Evolutionary conservation across 2,888 invertebrate genomes (phyloP), one percentile per base, ranked within the genome.

Genomic region (Tetranychus piercei): DNA sequence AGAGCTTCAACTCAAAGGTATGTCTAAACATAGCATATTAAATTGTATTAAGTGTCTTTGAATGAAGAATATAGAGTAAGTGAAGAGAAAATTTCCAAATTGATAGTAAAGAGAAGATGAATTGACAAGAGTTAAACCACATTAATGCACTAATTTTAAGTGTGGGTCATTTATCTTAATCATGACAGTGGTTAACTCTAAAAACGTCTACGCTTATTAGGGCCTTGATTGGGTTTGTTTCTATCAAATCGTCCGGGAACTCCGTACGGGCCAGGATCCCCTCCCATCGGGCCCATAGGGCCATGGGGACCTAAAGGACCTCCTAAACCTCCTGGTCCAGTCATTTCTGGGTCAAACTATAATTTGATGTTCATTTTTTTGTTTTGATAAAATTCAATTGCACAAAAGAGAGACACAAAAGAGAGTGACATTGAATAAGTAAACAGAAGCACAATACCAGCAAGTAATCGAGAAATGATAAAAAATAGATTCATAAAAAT

Each of bases 271-370:
- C 69, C 69, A 20, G 34, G 20, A 22, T 69, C 69, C 22, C 69
- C 69, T 20, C 22, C 22, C 20, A 69, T 69, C 11, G 69, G 69
- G 22, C 69, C 69, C 20, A 20, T 20, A 23, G 69, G 69, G 34
- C 71, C 71, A 69, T 20, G 69, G 20, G 22, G 22, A 23, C 34
- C 44, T 71, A 44, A 43, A 43, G 71, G 71, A 71, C 71, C 71
- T 34, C 71, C 71, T n/a, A 44, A 34, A 44, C 43, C 44, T 43
- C 71, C 71, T 23, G 34, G 71, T 44, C 71, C 71, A 23, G 20
- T 34, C n/a, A 71, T n/a, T 43, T 45, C 71, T 23, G 71, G 71
- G 34, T 71, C 69, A 69, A 69, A 69, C 69, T 69, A 69, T 20
- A 69, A 23, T 69, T 69, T 23, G 55, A 55, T 55, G 55, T 55